These are phyloP conservation scores for Meliscaeva auricollis DNA, from an alignment of 2,888 invertebrate genomes.

Conservation along the genomic window DNA sequence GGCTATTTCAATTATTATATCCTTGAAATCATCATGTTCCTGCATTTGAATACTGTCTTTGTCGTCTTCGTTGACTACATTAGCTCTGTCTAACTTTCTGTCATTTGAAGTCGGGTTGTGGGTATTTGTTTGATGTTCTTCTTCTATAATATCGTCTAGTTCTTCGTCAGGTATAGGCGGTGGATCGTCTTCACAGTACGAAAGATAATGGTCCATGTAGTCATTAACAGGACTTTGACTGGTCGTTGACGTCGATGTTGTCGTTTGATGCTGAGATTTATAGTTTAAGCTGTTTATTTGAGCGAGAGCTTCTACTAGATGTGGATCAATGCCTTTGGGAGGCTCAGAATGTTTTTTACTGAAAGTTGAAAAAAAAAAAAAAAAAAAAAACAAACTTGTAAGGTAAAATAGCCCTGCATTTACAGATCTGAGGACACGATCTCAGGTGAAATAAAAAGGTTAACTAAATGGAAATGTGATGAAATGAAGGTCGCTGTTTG, in stretches of 20 bases:
- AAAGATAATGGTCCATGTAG: conserved; percentile 80
- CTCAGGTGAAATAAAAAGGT: background rate
- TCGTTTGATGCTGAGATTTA: conserved; percentile 27
- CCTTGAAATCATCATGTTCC: conserved; percentile 78
- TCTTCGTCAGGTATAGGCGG: conserved; percentile 76
- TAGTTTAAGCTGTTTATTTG: conserved; percentile 78
- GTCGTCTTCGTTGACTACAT: conserved; percentile 79
- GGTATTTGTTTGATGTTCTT: conserved; percentile 65
- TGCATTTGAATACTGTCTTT: conserved; percentile 73
- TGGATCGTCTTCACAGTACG: conserved; percentile 81
- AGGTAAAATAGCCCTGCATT: too few relatives aligned
- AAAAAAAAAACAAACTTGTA: background rate
- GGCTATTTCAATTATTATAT: conserved; percentile 77
- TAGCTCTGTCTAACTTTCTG: conserved; percentile 82
- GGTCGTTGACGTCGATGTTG: background rate
- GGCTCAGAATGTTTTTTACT: conserved; percentile 81
- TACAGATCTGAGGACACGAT: too few relatives aligned
- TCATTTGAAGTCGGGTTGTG: conserved; percentile 75
- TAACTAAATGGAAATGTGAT: too few relatives aligned
- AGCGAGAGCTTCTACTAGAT: conserved; percentile 82
- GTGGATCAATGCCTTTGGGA: conserved; percentile 81
- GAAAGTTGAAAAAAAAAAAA: conserved; percentile 24
- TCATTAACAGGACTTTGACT: conserved; percentile 48
- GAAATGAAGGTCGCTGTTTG: too few relatives aligned
- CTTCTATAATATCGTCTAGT: conserved; percentile 81